A percentile compares a stretch with the other conserved stretches of the same genome.
phyloP scores from a whole-genome alignment of 1,140 invertebrate species.

The Tetraneura akinire region DNA sequence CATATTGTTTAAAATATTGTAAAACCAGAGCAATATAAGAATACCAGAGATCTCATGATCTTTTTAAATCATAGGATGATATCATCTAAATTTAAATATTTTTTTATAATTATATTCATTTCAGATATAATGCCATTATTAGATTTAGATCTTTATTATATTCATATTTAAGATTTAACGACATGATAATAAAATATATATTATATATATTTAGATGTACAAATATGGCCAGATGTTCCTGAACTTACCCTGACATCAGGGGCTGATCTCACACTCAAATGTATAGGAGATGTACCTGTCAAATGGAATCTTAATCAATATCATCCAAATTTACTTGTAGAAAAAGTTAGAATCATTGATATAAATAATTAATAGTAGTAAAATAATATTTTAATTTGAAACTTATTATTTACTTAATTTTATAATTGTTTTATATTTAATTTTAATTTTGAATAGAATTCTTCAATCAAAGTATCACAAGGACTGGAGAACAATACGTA shows the following conservation, averaged over 20 bases:
- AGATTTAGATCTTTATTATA: too few species aligned
- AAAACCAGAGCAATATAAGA: too few species aligned
- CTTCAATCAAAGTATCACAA: slow-evolving; percentile 36
- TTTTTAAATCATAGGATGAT: too few species aligned
- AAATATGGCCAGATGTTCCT: slow-evolving; percentile 44
- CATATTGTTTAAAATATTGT: too few species aligned
- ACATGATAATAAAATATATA: too few species aligned
- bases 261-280: slow-evolving; percentile 45
- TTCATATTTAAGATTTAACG: too few species aligned
- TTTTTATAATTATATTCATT: too few species aligned
- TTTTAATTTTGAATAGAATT: slow-evolving; percentile 9
- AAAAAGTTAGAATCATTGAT: slow-evolving; percentile 11
- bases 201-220: not conserved
- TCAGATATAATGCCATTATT: too few species aligned
- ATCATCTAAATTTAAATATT: too few species aligned
- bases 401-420: not conserved
- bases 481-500: slow-evolving; percentile 33
- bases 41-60: too few species aligned
- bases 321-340: slow-evolving; percentile 14
- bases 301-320: slow-evolving; percentile 23
- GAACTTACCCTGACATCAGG: slow-evolving; percentile 51
- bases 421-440: not conserved
- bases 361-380: not conserved
- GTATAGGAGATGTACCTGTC: slow-evolving; percentile 35
- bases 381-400: not conserved